Base-by-base conservation (phyloP, 2,113 vertebrate species). In the Lethenteron camtschaticum region DNA sequence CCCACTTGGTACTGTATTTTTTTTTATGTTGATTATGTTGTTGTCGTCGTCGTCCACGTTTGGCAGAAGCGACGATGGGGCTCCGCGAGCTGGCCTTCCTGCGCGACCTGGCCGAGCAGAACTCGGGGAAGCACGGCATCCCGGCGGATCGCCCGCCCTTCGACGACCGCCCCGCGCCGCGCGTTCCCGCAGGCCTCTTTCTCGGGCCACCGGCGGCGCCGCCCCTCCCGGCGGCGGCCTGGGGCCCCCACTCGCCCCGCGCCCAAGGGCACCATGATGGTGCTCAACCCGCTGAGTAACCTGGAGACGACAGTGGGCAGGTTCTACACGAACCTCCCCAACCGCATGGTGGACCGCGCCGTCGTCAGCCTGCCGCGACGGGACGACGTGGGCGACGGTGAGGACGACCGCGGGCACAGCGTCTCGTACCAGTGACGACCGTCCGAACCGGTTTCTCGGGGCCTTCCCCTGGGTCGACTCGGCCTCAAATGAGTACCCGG, bases 231-330 rank as follows among this genome's bases (percentile, higher is more conserved):
- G 63, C n/a, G 63, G 63, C 9, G 63, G 9, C n/a, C 2, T 24
- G 0, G 79, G 90, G 55, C 77, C 78, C 0, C 92, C 71, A 81
- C 85, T 75, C 18, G 80, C 90, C 3, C 90, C 0, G 86, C 95
- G 56, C 78, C 85, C 71, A 97, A 99, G 77, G 94, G 94, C 11
- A 92, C 91, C 79, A 97, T 99, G 94, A 95, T 97, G 90, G 94
- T 99, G 1, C 81, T 99, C 1, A 99, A 96, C 79, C 92, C 96
- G 77, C 83, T 99, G 58, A 99, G 94, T 73, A 97, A 95, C 82
- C 82, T 99, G 78, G 92, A 99, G 79, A 97, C 88, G 2, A 90
- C 86, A 0, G 92, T 96, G 11, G 94, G 94, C 5, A 83, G 92
- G 20, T 99, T 99, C 82, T 99, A 99, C 72, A 99, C 89, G 2